phyloP scores from a whole-genome alignment of 2,888 invertebrate species.

The Rhimphoctona megacephalus region DNA sequence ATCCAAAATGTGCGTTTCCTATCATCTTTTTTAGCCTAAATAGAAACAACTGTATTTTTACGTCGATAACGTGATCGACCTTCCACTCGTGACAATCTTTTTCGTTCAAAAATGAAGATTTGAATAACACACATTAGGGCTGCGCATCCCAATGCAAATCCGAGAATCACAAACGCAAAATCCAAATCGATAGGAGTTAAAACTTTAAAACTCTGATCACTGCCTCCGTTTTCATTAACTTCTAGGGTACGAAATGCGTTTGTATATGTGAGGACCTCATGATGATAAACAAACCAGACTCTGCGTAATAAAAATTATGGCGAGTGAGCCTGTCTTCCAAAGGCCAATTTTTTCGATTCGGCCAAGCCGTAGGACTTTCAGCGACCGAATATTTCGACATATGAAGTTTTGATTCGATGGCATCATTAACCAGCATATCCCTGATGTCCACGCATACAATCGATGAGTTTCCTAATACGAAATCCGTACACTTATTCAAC shows the following conservation, averaged over 20 bases:
- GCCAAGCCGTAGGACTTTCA: neutral
- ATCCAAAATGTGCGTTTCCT: neutral
- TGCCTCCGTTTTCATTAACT: neutral
- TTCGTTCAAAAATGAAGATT: neutral
- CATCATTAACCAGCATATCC: neutral
- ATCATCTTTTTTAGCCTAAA: neutral
- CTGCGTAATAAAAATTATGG: neutral
- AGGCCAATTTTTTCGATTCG: slow-evolving; percentile 39
- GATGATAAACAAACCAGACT: neutral
- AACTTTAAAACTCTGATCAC: neutral
- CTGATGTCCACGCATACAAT: neutral
- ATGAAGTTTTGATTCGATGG: neutral
- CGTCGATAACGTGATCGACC: neutral
- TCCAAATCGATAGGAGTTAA: slow-evolving; percentile 1
- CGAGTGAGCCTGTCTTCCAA: slow-evolving; percentile 7
- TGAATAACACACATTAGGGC: slow-evolving; percentile 9
- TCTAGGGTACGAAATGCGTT: neutral
- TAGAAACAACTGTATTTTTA: neutral
- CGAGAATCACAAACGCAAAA: slow-evolving; percentile 46
- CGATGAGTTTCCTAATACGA: slow-evolving; percentile 23
- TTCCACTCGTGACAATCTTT: neutral
- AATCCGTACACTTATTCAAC: neutral
- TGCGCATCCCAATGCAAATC: neutral
- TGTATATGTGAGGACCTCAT: neutral
- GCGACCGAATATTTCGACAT: neutral